These are phyloP conservation scores for Lophotis ruficrista DNA, from an alignment of 2,113 vertebrate species.

Conservation along the genomic window DNA sequence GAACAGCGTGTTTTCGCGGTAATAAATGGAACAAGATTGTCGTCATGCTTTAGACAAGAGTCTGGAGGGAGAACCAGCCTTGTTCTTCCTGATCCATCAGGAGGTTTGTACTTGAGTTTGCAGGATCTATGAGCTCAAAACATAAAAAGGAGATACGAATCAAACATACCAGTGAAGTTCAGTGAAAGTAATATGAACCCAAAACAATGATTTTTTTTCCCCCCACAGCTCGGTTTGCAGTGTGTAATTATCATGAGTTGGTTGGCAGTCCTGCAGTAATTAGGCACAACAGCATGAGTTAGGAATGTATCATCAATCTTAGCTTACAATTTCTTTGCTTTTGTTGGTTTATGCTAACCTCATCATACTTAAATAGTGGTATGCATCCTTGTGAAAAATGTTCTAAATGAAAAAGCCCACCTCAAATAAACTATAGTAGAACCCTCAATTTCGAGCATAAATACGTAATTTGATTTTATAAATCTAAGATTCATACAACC, in stretches of 20 bases:
- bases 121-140: background rate
- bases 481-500: background rate
- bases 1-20: background rate
- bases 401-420: background rate
- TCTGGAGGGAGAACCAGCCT: background rate
- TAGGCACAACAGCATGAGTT: background rate
- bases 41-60: background rate
- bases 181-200: background rate
- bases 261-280: constrained; percentile 19
- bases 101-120: background rate
- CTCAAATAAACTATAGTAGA: background rate
- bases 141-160: background rate
- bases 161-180: background rate
- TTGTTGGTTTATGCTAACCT: constrained; percentile 6
- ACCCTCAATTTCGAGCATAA: background rate
- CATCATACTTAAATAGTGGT: background rate
- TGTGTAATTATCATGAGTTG: constrained; percentile 9
- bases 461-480: background rate
- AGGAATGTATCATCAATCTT: constrained; percentile 26
- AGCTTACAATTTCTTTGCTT: background rate
- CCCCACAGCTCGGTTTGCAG: background rate
- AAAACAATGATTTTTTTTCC: background rate
- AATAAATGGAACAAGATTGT: background rate
- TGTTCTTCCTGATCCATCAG: background rate
- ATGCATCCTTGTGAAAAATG: background rate